Base-by-base conservation (phyloP, 2,888 invertebrate species). In the Apoda limacodes region DNA sequence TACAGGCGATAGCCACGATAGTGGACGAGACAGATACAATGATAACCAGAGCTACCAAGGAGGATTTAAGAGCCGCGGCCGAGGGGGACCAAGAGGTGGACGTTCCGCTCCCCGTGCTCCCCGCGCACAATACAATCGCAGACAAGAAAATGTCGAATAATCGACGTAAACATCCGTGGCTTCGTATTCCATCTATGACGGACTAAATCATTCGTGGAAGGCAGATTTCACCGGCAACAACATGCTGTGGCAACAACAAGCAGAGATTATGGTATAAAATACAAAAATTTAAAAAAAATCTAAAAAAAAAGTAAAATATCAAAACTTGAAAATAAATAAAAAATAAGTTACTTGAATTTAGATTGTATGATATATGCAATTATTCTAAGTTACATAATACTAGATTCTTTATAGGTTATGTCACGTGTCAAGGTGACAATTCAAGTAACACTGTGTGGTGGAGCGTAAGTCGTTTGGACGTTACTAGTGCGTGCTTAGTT, bases 181-280 rank as follows among this genome's bases (percentile, higher is more conserved):
- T 40, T 43, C 48, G 48, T 40, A 38, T 50, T 48, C 47, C 42
- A 45, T 50, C 49, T 52, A 52, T 59, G 52, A 67, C 50, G 63
- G 71, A 74, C 76, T 64, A 70, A 75, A 72, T 74, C 68, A 69
- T 75, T 83, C 76, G 84, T 84, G 83, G 80, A 84, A 85, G 85
- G 85, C 84, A 85, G 81, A 84, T 85, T 85, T 85, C 85, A 85
- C 84, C 83, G 84, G 85, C 85, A 85, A 85, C 85, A 85, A 85
- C 83, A 76, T 60, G 70, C 66, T 67, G 71, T 69, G 72, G 71
- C 62, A 62, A 63, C 60, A 71, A 82, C 76, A 74, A 76, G 82
- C 74, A 83, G 82, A 82, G 82, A 82, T 82, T 83, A 83, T 72
- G 78, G 71, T 72, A 80, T 67, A 76, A 71, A 75, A 71, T 42